phyloP scores from a whole-genome alignment of 2,797 vertebrate genomes.

The Rhinella marina region DNA sequence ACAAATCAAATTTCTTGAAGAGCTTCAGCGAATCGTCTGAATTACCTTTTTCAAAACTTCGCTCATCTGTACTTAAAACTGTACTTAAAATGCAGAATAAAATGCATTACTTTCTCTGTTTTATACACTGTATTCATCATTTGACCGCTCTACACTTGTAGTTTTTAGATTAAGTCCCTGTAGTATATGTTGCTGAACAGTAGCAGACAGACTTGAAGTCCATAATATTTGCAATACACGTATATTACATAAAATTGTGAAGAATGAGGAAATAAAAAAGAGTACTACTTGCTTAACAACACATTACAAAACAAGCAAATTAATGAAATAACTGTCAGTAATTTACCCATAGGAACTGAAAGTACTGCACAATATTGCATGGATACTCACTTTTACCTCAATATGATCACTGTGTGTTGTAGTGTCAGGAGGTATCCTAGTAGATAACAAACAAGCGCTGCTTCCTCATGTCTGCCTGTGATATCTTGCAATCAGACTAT shows the following conservation, averaged over 20 bases:
- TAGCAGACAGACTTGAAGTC: too few species aligned
- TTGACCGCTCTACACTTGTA: neutral
- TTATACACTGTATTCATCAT: neutral
- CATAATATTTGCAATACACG: neutral
- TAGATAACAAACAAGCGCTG: neutral
- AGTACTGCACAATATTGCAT: neutral
- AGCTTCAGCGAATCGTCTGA: too few species aligned
- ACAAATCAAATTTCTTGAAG: too few species aligned
- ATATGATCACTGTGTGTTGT: neutral
- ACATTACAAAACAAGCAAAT: neutral
- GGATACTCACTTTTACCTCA: conserved; percentile 13
- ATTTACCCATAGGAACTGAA: conserved; percentile 21
- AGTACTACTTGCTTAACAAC: neutral
- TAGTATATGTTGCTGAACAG: neutral
- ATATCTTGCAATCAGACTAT: conserved; percentile 1
- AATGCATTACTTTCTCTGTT: neutral
- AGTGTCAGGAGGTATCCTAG: conserved; percentile 17
- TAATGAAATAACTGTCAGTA: conserved; percentile 35
- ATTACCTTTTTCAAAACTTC: too few species aligned
- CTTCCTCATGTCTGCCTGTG: neutral
- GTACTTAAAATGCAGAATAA: neutral
- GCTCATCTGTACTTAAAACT: too few species aligned
- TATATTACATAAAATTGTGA: conserved; percentile 15
- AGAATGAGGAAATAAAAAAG: neutral
- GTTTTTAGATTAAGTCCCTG: neutral